Evolutionary conservation across 1,140 invertebrate genomes (phyloP), one percentile per base, ranked within the genome.

Genomic region (Drosophila ficusphila): DNA sequence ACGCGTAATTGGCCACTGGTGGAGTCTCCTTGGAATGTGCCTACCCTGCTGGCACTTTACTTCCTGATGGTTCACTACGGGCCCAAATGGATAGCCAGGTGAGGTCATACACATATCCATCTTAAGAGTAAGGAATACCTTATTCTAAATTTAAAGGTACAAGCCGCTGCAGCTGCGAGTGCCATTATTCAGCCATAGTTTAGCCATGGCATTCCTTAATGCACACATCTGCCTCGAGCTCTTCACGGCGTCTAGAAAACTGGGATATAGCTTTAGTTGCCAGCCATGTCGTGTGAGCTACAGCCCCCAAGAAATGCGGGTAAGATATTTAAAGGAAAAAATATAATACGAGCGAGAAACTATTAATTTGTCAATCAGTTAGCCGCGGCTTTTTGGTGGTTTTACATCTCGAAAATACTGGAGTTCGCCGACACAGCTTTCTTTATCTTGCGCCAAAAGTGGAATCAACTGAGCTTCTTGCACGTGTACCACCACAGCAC

Each of bases 381-480:
- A 92, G 96, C 97, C 0, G 94, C 96, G 79, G 97, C 97, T 0
- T 94, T 99, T 12, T 99, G 97, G 97, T 98, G 97, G 97, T 99
- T 98, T 90, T 99, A 98, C 91, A 95, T 98, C 85, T 98, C 98
- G 21, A 99, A 99, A 92, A 93, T 97, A 18, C 91, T 99, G 18
- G 98, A 99, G 92, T 97, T 99, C 91, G 94, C 96, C 73, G 98
- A 99, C 91, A 99, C 98, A 0, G 94, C 96, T 72, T 98, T 98
- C 93, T 97, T 98, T 76, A 97, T 98, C 56, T 89, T 98, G 25
- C 93, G 97, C 29, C 97, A 98, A 90, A 98, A 98, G 83, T 94
- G 96, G 57, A 95, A 95, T 65, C 97, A 98, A 91, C 91, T 98
- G 48, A 97, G 96, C 8, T 98, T 98, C 92, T 93, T 98, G 3